Conservation (phyloP, 64 coral and sea anemone genomes). For the Dendronephthya gigantea region DNA sequence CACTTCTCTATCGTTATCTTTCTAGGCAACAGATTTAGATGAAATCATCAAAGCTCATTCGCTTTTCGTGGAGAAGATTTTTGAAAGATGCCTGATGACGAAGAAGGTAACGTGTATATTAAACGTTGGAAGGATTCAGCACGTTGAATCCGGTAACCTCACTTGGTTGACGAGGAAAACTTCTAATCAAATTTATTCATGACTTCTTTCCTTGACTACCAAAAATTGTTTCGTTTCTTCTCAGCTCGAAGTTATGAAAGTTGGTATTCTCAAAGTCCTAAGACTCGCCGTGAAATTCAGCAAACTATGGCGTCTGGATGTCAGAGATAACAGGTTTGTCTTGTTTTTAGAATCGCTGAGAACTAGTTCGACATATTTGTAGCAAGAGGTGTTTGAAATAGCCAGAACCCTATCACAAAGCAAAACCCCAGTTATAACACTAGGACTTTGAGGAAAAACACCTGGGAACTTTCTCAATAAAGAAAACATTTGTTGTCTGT, state of each 20-base stretch:
- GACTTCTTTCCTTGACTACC: background rate
- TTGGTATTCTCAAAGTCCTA: constrained; percentile 8
- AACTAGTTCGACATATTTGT: too few relatives aligned
- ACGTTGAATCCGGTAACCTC: too few relatives aligned
- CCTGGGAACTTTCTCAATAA: too few relatives aligned
- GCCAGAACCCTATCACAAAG: too few relatives aligned
- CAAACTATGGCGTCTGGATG: background rate
- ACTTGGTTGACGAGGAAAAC: too few relatives aligned
- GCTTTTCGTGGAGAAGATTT: constrained; percentile 59
- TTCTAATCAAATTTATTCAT: too few relatives aligned
- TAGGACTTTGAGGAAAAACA: too few relatives aligned
- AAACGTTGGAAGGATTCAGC: too few relatives aligned
- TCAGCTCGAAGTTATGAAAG: background rate
- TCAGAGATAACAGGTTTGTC: constrained; percentile 3
- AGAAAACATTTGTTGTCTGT: too few relatives aligned
- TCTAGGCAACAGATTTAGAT: constrained; percentile 63
- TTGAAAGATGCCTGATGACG: constrained; percentile 76
- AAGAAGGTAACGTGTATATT: constrained; percentile 59
- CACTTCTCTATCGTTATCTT: background rate
- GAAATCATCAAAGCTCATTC: constrained; percentile 63
- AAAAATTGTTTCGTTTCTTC: background rate
- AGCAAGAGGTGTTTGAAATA: too few relatives aligned
- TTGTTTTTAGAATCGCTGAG: background rate
- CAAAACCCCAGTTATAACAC: too few relatives aligned
- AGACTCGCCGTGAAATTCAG: constrained; percentile 1